Evolutionary conservation across 2,113 vertebrate genomes (phyloP).

Genomic region (Hyperoodon ampullatus): DNA sequence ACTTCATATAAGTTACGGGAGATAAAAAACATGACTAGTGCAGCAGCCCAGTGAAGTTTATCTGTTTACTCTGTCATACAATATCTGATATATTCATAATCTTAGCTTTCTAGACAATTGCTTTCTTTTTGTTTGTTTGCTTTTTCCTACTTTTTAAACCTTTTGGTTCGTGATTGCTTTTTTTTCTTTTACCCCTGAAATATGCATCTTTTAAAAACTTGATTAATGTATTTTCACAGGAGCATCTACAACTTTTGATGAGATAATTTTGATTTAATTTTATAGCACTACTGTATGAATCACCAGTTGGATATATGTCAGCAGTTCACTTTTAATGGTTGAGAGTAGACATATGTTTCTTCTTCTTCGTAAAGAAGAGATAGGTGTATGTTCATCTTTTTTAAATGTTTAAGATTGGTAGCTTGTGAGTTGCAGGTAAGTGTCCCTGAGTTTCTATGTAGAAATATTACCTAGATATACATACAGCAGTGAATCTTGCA

Average conservation of each 20-base stretch:
- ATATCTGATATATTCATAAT: not conserved
- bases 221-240: not conserved
- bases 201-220: not conserved
- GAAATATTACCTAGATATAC: not conserved
- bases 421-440: not conserved
- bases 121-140: not conserved
- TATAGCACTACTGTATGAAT: not conserved
- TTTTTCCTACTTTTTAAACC: not conserved
- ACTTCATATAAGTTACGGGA: not conserved
- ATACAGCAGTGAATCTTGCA: not conserved
- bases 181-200: not conserved
- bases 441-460: not conserved
- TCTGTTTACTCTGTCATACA: not conserved
- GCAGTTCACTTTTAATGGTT: not conserved
- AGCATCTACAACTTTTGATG: not conserved
- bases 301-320: not conserved
- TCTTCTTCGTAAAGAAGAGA: not conserved
- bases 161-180: not conserved
- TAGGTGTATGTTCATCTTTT: not conserved
- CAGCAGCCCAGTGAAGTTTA: not conserved
- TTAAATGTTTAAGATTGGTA: conserved; percentile 1
- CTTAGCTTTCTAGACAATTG: not conserved
- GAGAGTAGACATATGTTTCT: not conserved
- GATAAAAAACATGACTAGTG: not conserved
- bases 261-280: conserved; percentile 24